Conservation (phyloP, 2,797 vertebrate species). For the Neomorphus geoffroyi region DNA sequence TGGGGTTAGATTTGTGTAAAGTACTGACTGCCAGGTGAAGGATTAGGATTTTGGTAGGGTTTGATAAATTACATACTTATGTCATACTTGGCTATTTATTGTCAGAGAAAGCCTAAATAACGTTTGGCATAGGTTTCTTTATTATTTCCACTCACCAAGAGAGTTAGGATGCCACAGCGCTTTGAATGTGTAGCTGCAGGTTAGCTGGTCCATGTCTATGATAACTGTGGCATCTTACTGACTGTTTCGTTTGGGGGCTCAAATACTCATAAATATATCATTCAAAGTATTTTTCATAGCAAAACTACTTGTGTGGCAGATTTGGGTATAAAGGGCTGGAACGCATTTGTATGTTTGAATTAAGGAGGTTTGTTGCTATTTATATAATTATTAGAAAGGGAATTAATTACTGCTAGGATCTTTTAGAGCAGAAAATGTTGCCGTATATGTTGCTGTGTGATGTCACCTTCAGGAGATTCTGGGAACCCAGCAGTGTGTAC, state of each 20-base stretch:
- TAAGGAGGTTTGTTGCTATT: slow-evolving; percentile 30
- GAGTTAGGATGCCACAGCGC: not conserved
- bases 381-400: slow-evolving; percentile 49
- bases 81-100: not conserved
- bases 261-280: not conserved
- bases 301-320: not conserved
- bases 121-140: not conserved
- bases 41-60: not conserved
- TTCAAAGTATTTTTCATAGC: not conserved
- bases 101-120: not conserved
- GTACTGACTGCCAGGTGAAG: not conserved
- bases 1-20: not conserved
- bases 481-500: not conserved
- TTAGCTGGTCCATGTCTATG: not conserved
- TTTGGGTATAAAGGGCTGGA: not conserved
- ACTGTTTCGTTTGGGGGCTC: not conserved
- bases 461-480: slow-evolving; percentile 42
- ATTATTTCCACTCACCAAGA: not conserved
- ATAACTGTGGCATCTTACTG: not conserved
- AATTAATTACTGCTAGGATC: slow-evolving; percentile 21
- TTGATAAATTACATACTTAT: not conserved
- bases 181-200: not conserved
- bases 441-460: slow-evolving; percentile 31
- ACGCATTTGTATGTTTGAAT: not conserved
- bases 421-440: slow-evolving; percentile 52